Percentiles rank a stretch among this genome's conserved stretches.
These are phyloP conservation scores for Oncopodura yosiiana DNA, from an alignment of 1,140 invertebrate genomes.

Conservation along the genomic window DNA sequence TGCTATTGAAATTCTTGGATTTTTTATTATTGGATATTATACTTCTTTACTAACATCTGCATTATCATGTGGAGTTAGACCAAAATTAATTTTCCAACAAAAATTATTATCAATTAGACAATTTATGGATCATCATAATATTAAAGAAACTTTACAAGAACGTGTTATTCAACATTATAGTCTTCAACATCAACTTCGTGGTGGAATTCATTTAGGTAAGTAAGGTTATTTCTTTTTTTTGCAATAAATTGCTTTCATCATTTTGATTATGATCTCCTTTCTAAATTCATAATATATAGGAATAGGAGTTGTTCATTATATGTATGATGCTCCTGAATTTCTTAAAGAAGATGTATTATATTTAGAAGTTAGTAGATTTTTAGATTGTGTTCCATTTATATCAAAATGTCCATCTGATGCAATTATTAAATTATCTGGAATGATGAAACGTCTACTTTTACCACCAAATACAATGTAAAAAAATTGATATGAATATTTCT, in stretches of 20 bases:
- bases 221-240: not conserved
- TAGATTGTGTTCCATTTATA: conserved; percentile 30
- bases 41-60: conserved; percentile 29
- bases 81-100: conserved; percentile 28
- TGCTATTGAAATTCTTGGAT: conserved; percentile 19
- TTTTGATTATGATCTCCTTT: no score
- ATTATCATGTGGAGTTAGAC: conserved; percentile 17
- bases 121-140: conserved; percentile 24
- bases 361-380: conserved; percentile 5
- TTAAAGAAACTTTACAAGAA: conserved; percentile 23
- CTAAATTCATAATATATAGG: no score
- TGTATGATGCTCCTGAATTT: conserved; percentile 30
- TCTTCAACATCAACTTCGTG: conserved; percentile 23
- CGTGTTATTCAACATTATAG: conserved; percentile 26
- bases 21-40: conserved; percentile 28
- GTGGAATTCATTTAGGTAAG: conserved; percentile 11
- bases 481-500: no score
- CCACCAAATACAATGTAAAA: no score
- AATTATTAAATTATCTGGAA: no score
- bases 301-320: conserved; percentile 22
- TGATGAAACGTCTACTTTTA: no score
- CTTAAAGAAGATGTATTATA: conserved; percentile 24
- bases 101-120: conserved; percentile 22
- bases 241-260: no score
- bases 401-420: no score